Evolutionary conservation across 2,113 vertebrate genomes (phyloP).

Genomic region (Bos indicus): DNA sequence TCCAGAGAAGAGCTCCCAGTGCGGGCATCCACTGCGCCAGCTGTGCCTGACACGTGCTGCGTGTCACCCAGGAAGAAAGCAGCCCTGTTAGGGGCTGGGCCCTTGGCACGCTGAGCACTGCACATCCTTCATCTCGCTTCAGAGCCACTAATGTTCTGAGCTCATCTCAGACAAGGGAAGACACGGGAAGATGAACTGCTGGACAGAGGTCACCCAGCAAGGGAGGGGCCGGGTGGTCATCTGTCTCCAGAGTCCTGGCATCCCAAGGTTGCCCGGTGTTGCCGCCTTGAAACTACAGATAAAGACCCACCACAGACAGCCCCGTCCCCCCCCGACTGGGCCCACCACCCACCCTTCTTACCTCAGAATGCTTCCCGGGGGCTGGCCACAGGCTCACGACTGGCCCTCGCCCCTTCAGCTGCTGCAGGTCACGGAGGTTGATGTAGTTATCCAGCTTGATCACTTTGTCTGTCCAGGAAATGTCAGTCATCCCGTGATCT

Average conservation of each 20-base stretch:
- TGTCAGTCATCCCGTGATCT: constrained; percentile 95
- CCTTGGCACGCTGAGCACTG: fast-evolving
- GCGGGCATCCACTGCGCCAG: fast-evolving
- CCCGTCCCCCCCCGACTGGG: fast-evolving
- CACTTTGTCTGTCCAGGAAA: constrained; percentile 92
- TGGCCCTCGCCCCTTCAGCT: constrained; percentile 92
- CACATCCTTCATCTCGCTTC: not conserved
- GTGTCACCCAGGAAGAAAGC: not conserved
- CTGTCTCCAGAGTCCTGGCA: no score
- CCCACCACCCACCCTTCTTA: not conserved
- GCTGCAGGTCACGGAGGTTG: constrained; percentile 84
- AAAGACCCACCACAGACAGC: not conserved
- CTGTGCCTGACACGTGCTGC: not conserved
- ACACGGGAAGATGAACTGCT: fast-evolving
- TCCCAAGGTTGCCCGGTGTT: fast-evolving
- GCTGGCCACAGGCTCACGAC: constrained; percentile 94
- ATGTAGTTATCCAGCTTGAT: constrained; percentile 90
- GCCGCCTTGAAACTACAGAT: not conserved
- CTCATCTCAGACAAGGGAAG: not conserved
- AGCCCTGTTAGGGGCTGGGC: not conserved
- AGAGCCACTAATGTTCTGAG: fast-evolving
- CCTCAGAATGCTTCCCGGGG: constrained; percentile 81
- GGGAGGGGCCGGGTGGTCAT: fast-evolving
- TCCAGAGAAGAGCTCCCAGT: not conserved
- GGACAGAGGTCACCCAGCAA: fast-evolving